Evolutionary conservation across 2,888 invertebrate species (phyloP).

Genomic region (Caenorhabditis angaria): DNA sequence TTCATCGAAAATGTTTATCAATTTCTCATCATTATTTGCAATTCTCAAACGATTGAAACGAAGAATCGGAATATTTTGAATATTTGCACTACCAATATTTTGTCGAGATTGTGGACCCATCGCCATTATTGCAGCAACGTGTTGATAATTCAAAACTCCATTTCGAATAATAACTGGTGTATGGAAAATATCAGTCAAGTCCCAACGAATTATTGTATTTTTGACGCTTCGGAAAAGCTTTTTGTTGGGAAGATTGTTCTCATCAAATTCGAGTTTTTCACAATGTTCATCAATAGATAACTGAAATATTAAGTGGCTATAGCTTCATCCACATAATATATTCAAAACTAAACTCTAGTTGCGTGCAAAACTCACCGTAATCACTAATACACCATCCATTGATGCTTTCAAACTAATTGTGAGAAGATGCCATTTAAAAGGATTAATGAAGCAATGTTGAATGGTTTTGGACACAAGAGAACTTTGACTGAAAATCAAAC

Average conservation of each 20-base stretch:
- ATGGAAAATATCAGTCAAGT: background rate
- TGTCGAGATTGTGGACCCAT: background rate
- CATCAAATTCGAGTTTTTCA: background rate
- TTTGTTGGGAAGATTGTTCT: background rate
- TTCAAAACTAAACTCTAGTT: too few species aligned
- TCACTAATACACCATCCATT: background rate
- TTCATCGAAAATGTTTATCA: background rate
- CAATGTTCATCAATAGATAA: background rate
- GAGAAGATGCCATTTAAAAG: background rate
- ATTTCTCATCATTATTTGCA: background rate
- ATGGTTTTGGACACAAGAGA: background rate
- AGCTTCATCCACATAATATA: too few species aligned
- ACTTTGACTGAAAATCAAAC: too few species aligned
- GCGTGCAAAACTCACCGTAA: background rate
- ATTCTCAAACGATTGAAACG: background rate
- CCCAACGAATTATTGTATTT: background rate
- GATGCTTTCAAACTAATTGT: background rate
- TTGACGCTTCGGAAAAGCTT: background rate
- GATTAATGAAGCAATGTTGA: background rate
- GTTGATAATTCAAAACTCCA: background rate
- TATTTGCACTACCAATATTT: background rate
- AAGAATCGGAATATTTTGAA: background rate
- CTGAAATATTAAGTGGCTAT: too few species aligned
- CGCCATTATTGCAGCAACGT: conserved; percentile 2
- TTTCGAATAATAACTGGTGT: background rate